phyloP scores from a whole-genome alignment of 2,888 invertebrate genomes.

The Pherbina coryleti region DNA sequence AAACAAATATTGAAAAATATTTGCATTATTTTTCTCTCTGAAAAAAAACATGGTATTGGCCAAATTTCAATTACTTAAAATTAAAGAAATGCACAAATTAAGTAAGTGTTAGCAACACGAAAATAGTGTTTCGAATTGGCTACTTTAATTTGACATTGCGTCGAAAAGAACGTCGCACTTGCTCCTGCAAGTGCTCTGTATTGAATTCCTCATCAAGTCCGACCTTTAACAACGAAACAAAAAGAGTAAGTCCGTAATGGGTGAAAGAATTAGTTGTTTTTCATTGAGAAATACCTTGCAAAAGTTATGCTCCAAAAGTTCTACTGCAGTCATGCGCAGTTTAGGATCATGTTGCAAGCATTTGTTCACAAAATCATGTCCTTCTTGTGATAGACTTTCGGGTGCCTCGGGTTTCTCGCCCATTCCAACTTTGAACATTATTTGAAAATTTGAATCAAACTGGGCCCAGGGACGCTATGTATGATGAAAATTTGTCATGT shows the following conservation, averaged over 20 bases:
- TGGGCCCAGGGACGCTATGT: conserved; percentile 90
- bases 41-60: conserved; percentile 4
- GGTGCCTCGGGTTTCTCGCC: conserved; percentile 86
- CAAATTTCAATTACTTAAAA: conserved; percentile 26
- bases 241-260: not conserved
- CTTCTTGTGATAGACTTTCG: conserved; percentile 82
- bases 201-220: conserved; percentile 60
- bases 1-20: too few relatives aligned
- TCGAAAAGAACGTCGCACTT: conserved; percentile 62
- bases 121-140: not conserved
- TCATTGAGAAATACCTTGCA: conserved; percentile 72
- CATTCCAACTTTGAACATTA: conserved; percentile 96
- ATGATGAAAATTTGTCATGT: not conserved
- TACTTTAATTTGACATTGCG: conserved; percentile 52
- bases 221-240: conserved; percentile 53
- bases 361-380: conserved; percentile 80
- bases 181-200: conserved; percentile 59
- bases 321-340: conserved; percentile 77
- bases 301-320: conserved; percentile 81
- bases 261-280: not conserved
- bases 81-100: conserved; percentile 17
- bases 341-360: conserved; percentile 89
- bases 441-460: conserved; percentile 93
- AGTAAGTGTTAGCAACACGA: not conserved
- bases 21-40: not conserved